Base-by-base conservation (phyloP, 2,888 invertebrate genomes). In the Myathropa florea region DNA sequence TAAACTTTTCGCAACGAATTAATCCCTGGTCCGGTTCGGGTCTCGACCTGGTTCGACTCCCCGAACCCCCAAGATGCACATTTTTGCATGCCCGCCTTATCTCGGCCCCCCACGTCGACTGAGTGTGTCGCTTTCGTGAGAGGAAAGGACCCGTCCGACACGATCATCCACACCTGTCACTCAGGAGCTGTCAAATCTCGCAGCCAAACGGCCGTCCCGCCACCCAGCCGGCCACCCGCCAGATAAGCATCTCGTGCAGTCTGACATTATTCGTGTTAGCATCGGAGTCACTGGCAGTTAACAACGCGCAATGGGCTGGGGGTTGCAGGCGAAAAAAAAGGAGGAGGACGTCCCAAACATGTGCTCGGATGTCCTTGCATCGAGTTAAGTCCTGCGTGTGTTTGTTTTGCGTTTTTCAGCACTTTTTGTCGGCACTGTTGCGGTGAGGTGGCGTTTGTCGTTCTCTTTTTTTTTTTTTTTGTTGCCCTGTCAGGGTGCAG, bases 161-260 rank as follows among this genome's bases (percentile, higher is more conserved):
- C 23, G 81, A 73, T 76, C 81, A 68, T 76, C 81, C 65, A 64
- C 76, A 76, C 83, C 60, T 86, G 86, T 86, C 86, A 79, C 71
- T 86, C 86, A 83, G 30, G 63, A 75, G 28, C 83, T 83, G 83
- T 86, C 86, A 86, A 83, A 79, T 75, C 75, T 64, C 64, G 77
- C 33, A n/a, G 77, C 72, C 59, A 72, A 9, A 1, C 33, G 6
- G n/a, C 46, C n/a, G 7, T 9, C 18, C 18, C n/a, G 1, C 7
- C 18, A 14, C 14, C 14, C n/a, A n/a, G n/a, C 23, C 18, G 10
- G 21, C 14, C 55, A n/a, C 33, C 39, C n/a, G 28, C 55, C 23
- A 39, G 87, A 87, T 87, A 87, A 83, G 76, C 75, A 83, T 87
- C 87, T 55, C 72, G 64, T 83, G 83, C 83, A 87, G 75, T 80